Evolutionary conservation across 37 sponge, comb jelly and placozoan species (phyloP), one percentile per base, ranked within the genome.

Genomic region (Spongilla lacustris): DNA sequence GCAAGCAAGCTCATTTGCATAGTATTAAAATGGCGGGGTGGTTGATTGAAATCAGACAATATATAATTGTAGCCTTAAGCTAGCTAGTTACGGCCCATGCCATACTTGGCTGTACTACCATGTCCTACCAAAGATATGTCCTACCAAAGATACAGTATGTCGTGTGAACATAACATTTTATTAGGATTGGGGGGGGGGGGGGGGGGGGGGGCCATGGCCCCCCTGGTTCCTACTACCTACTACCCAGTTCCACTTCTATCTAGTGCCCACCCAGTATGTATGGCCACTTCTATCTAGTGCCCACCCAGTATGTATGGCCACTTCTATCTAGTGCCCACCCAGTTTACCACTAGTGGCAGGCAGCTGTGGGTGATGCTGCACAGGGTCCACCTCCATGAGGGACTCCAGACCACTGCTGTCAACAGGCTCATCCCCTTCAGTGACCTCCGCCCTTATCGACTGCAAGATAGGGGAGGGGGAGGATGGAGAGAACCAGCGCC

Each of bases 351-450:
- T 14, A 0, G 11, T 14, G 30, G 68, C 50, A 50, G 84, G 85
- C 21, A 58, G 35, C 31, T 27, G 30, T 27, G 75, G 27, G 33
- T 58, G 75, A 66, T 36, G 74, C 49, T 75, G 22, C 58, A 58
- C 58, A 13, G 66, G 88, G 24, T 81, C 88, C 72, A 86, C 80
- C 25, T 85, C 86, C 69, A 90, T 80, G 26, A 90, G 86, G 23
- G 81, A 71, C 50, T 80, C 86, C 21, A 90, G 82, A 8, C 86
- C 86, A 13, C 46, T 81, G 29, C 41, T 33, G 33, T 90, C 91
- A 23, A 77, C 69, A 67, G 34, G 66, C 38, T 90, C 91, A n/a
- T 90, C 77, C 5, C 22, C 58, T 36, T 85, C 91, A 13, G 48
- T 58, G 50, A 90, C 31, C 82, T 90, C 91, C 1, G 68, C 36